These are phyloP conservation scores for Dascillus cervinus DNA, from an alignment of 2,888 invertebrate species.

Conservation along the genomic window DNA sequence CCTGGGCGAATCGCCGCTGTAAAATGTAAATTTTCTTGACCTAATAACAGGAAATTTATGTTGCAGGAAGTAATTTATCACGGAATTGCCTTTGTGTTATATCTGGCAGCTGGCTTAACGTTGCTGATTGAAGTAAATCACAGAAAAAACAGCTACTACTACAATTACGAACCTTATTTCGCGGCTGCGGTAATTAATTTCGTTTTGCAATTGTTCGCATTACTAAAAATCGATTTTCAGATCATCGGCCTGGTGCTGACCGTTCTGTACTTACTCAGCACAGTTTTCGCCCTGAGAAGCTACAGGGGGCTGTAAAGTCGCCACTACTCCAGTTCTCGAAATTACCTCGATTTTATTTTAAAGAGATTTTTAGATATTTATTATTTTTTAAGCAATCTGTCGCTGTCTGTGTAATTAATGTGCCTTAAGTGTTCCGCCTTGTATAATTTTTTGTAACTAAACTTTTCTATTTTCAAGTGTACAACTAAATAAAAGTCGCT, in stretches of 20 bases:
- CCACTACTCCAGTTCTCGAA: no score
- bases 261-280: slow-evolving; percentile 65
- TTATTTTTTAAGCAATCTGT: no score
- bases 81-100: slow-evolving; percentile 62
- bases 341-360: no score
- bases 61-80: slow-evolving; percentile 79
- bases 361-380: no score
- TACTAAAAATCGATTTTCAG: slow-evolving; percentile 46
- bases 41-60: slow-evolving; percentile 5
- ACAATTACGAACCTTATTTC: slow-evolving; percentile 56
- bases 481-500: no score
- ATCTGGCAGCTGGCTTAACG: slow-evolving; percentile 62
- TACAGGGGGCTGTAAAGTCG: slow-evolving; percentile 65
- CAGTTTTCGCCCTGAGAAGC: slow-evolving; percentile 66
- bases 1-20: slow-evolving; percentile 5
- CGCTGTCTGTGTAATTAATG: no score
- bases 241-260: slow-evolving; percentile 68
- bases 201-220: neutral
- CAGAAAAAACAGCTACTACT: slow-evolving; percentile 33
- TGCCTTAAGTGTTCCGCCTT: no score
- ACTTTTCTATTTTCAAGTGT: no score
- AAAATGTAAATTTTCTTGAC: neutral
- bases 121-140: slow-evolving; percentile 60
- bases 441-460: no score
- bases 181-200: slow-evolving; percentile 65